These are phyloP conservation scores for Triops cancriformis DNA, from an alignment of 1,140 invertebrate species.

Conservation along the genomic window DNA sequence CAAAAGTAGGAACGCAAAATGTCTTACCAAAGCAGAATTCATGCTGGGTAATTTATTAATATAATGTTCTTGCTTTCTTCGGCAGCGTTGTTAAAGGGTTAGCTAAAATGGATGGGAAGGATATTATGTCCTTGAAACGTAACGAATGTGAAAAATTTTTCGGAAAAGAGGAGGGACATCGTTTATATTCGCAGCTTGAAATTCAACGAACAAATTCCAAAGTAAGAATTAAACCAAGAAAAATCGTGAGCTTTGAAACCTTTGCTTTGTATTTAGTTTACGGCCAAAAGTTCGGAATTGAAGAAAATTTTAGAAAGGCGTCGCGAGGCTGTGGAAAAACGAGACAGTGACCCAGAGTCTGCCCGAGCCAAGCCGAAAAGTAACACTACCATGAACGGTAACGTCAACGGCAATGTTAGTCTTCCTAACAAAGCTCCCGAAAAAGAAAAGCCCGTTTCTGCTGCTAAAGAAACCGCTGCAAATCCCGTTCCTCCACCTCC, in stretches of 20 bases:
- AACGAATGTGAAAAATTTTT: constrained; percentile 57
- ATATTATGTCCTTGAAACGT: constrained; percentile 57
- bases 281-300: constrained; percentile 6
- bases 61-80: too few relatives aligned
- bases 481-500: not conserved
- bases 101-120: constrained; percentile 54
- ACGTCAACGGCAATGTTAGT: not conserved
- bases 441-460: not conserved
- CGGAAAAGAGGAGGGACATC: constrained; percentile 57
- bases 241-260: not conserved
- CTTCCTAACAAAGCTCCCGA: not conserved
- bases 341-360: not conserved
- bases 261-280: constrained; percentile 2
- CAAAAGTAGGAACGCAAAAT: constrained; percentile 37
- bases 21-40: not conserved
- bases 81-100: constrained; percentile 51
- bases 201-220: constrained; percentile 65
- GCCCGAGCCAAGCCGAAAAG: not conserved
- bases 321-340: not conserved
- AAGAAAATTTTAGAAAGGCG: not conserved
- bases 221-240: constrained; percentile 46
- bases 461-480: not conserved
- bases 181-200: constrained; percentile 62
- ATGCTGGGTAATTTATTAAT: not conserved
- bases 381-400: not conserved